Conservation (phyloP, 2,888 invertebrate species). For the Caenorhabditis sinica region DNA sequence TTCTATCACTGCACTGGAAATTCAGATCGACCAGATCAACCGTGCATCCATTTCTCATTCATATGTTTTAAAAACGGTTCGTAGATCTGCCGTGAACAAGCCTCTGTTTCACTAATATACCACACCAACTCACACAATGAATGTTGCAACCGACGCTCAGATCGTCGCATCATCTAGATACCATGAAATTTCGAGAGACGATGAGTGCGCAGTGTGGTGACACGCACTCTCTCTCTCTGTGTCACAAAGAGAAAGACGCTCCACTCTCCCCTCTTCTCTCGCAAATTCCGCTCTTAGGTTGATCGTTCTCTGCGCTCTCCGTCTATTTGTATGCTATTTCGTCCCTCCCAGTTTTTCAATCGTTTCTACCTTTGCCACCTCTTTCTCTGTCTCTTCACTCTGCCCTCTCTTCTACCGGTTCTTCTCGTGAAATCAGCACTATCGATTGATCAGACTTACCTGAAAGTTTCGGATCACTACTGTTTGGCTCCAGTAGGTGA, state of each 20-base stretch:
- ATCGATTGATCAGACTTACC: conserved; percentile 25
- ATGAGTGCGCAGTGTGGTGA: conserved; percentile 29
- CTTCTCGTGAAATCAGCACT: conserved; percentile 25
- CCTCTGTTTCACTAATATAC: conserved; percentile 14
- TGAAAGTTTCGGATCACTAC: neutral
- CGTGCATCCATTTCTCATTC: no score
- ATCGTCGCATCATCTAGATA: conserved; percentile 33
- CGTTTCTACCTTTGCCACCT: conserved; percentile 49
- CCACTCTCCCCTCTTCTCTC: conserved; percentile 26
- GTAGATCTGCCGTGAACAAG: neutral
- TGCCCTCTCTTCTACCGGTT: conserved; percentile 31
- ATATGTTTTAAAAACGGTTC: neutral
- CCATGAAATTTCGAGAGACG: conserved; percentile 16
- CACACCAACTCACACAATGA: conserved; percentile 12
- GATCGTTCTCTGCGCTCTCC: conserved; percentile 60
- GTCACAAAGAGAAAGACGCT: conserved; percentile 38
- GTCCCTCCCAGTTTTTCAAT: conserved; percentile 30
- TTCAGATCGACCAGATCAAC: no score
- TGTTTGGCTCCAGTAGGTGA: conserved; percentile 12
- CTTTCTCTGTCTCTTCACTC: conserved; percentile 16
- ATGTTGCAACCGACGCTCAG: conserved; percentile 35
- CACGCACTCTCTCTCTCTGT: conserved; percentile 29
- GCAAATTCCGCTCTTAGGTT: conserved; percentile 47
- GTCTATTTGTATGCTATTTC: conserved; percentile 34
- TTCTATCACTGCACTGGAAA: no score